Evolutionary conservation across 2,113 vertebrate species (phyloP).

Genomic region (Spermophilus dauricus): DNA sequence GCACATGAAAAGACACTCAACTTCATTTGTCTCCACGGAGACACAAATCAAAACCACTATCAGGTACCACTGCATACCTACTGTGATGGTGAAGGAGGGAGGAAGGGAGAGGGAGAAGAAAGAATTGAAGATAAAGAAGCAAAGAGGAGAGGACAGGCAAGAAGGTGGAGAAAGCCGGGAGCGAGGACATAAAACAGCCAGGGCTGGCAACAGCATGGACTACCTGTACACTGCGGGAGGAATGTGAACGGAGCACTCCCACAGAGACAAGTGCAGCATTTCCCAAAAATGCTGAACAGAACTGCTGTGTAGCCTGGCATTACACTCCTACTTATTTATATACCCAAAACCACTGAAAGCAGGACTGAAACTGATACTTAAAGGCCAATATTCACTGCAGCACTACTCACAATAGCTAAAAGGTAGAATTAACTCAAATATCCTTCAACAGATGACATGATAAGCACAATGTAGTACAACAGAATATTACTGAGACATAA

Average conservation of each 20-base stretch:
- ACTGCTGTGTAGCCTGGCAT: background rate
- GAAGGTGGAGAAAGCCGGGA: background rate
- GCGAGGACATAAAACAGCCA: background rate
- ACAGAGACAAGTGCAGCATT: background rate
- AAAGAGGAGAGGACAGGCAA: background rate
- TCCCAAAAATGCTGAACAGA: background rate
- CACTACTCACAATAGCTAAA: too few relatives aligned
- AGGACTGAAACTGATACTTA: background rate
- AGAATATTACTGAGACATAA: too few relatives aligned
- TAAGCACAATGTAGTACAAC: background rate
- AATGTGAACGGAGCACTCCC: too few relatives aligned
- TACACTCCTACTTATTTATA: background rate
- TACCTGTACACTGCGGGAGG: too few relatives aligned
- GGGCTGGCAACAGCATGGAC: background rate
- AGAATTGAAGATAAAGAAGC: background rate
- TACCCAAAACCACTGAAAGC: background rate
- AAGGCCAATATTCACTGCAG: too few relatives aligned
- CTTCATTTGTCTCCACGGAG: background rate
- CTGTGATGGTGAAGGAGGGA: background rate
- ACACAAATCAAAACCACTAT: background rate
- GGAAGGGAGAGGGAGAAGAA: background rate
- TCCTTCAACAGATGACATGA: background rate
- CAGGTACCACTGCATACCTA: background rate
- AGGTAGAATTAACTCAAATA: too few relatives aligned
- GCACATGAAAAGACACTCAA: too few relatives aligned